These are phyloP conservation scores for Timema podura DNA, from an alignment of 2,888 invertebrate genomes.

Conservation along the genomic window DNA sequence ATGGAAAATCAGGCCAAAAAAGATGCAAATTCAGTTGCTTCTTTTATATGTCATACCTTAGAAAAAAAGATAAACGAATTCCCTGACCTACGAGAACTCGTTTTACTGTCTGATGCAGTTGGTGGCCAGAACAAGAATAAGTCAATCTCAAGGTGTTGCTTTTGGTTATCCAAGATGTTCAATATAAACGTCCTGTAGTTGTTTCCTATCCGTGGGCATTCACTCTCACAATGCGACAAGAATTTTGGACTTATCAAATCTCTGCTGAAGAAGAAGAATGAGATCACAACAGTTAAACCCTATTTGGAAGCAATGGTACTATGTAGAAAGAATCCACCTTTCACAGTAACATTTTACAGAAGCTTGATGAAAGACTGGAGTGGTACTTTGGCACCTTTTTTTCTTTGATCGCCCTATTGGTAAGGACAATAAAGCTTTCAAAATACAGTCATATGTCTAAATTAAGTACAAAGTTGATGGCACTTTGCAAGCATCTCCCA, in stretches of 20 bases:
- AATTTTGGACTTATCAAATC: conserved; percentile 1
- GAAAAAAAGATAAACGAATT: neutral
- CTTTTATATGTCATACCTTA: neutral
- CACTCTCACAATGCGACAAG: conserved; percentile 5
- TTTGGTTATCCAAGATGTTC: neutral
- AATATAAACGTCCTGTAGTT: neutral
- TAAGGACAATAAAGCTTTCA: neutral
- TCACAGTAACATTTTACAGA: too few relatives aligned
- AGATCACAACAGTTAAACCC: too few relatives aligned
- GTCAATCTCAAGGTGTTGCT: conserved; percentile 2
- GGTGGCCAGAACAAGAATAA: conserved; percentile 4
- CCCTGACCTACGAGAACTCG: neutral
- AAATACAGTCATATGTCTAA: conserved; percentile 13
- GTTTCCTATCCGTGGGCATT: neutral
- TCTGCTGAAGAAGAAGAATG: neutral
- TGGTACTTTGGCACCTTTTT: neutral
- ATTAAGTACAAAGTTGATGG: neutral
- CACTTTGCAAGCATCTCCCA: neutral
- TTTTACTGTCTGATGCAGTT: conserved; percentile 1
- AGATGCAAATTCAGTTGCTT: conserved; percentile 8
- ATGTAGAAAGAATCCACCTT: neutral
- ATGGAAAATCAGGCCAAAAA: conserved; percentile 5
- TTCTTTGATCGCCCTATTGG: neutral
- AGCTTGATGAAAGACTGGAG: conserved; percentile 9
- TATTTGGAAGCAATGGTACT: neutral